Conservation (phyloP, 2,888 invertebrate species). For the Ischnura elegans region DNA sequence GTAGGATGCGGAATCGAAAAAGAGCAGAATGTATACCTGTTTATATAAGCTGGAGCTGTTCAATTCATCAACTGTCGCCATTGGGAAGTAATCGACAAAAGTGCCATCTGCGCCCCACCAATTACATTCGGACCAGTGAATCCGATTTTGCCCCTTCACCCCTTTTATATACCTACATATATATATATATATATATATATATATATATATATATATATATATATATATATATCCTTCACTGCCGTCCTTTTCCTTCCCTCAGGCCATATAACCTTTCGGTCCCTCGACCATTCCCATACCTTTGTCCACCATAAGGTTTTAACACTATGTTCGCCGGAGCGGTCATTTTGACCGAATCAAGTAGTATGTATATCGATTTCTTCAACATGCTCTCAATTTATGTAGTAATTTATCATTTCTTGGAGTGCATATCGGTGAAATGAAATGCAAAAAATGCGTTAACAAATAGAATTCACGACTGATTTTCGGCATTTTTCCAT, state of each 20-base stretch:
- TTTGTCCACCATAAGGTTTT: constrained; percentile 56
- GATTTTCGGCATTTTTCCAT: no score
- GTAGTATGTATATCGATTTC: no score
- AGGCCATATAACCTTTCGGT: not conserved
- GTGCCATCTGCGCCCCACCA: constrained; percentile 58
- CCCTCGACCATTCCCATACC: constrained; percentile 17
- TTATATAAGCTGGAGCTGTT: constrained; percentile 13
- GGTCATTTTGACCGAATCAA: no score
- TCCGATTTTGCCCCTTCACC: not conserved
- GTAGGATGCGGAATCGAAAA: not conserved
- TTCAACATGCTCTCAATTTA: no score
- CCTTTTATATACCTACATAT: no score
- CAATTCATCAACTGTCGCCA: constrained; percentile 50
- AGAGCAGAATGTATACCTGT: not conserved
- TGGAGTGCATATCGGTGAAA: no score
- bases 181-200: no score
- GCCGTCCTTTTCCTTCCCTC: not conserved
- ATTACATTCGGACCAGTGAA: constrained; percentile 46
- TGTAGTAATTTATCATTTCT: no score
- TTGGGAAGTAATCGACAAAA: constrained; percentile 48
- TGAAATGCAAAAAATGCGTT: no score
- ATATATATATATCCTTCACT: constrained; percentile 4
- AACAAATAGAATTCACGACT: no score
- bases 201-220: no score
- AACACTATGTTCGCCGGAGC: no score